Evolutionary conservation across 2,888 invertebrate genomes (phyloP).

Genomic region (Lasioglossum pauxillum): DNA sequence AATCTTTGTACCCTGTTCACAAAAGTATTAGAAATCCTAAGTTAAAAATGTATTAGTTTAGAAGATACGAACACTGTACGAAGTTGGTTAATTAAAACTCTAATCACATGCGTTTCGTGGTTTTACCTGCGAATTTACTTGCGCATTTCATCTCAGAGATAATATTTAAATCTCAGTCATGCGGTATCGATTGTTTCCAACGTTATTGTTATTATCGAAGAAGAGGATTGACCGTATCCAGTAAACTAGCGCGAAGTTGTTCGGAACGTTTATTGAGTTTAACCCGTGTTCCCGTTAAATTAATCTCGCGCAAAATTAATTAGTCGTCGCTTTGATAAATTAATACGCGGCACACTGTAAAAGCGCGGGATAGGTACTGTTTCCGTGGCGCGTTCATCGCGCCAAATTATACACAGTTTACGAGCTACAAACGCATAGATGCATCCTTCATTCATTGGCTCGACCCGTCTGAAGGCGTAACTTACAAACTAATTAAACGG

Average conservation of each 20-base stretch:
- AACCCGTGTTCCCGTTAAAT: conserved; percentile 29
- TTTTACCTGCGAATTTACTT: not conserved
- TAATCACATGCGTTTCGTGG: not conserved
- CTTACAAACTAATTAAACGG: conserved; percentile 32
- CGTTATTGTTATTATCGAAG: not conserved
- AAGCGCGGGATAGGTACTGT: conserved; percentile 27
- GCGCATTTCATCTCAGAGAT: not conserved
- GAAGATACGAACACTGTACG: too few relatives aligned
- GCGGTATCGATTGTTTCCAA: not conserved
- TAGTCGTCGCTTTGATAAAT: conserved; percentile 47
- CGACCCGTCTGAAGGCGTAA: not conserved
- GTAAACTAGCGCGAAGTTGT: not conserved
- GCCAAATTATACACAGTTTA: conserved; percentile 36
- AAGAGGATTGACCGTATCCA: not conserved
- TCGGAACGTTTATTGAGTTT: conserved; percentile 35
- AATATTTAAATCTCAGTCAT: not conserved
- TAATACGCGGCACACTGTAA: conserved; percentile 37
- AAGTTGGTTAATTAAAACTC: not conserved
- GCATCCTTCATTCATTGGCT: conserved; percentile 21
- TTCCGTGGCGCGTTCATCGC: conserved; percentile 23
- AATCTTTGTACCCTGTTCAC: too few relatives aligned
- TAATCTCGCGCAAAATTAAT: conserved; percentile 49
- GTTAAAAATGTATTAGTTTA: too few relatives aligned
- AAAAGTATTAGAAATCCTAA: too few relatives aligned
- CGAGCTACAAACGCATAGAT: conserved; percentile 23